Base-by-base conservation (phyloP, 1,140 invertebrate genomes). In the Papilio aristodemus region DNA sequence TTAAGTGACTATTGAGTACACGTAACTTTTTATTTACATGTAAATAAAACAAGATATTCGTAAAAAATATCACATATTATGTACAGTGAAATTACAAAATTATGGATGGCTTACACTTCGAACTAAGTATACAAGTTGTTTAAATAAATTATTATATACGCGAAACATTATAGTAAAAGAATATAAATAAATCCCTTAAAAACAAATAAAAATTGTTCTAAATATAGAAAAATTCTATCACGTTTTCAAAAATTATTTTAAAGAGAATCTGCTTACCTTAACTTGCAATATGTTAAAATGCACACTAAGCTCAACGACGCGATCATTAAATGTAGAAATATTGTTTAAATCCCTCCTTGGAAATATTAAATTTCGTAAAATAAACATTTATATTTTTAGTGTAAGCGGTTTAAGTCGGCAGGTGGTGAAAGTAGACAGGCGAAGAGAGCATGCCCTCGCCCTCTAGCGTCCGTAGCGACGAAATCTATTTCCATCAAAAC, bases 381-480 rank as follows among this genome's bases (percentile, higher is more conserved):
- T 54, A 54, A 25, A 54, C 6, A 6, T 11, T 69, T 75, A 76
- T 78, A 78, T 80, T 73, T 78, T 75, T 68, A 75, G 71, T 62
- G 62, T 81, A 79, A 81, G 77, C 73, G 75, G 76, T 77, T 81
- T 83, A 81, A 77, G 70, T 69, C 69, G 22, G 74, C 68, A 71
- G 75, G 66, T 69, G 72, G 69, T 69, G 68, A 76, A 79, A 81
- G 76, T 69, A 73, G 79, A 76, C 77, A 81, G 76, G 79, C 68
- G 73, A 76, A 68, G 57, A 72, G 72, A 70, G 71, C 70, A 43
- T 70, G 72, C 63, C 68, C 37, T 67, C 13, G 4, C 27, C 54
- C 0, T 1, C 32, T 14, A 41, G 38, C 38, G 54, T 57, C 13
- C 54, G 9, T 36, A 36, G 14, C 17, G 14, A 39, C 14, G 11